phyloP scores from a whole-genome alignment of 2,113 vertebrate species.

The Ramphastos sulfuratus region DNA sequence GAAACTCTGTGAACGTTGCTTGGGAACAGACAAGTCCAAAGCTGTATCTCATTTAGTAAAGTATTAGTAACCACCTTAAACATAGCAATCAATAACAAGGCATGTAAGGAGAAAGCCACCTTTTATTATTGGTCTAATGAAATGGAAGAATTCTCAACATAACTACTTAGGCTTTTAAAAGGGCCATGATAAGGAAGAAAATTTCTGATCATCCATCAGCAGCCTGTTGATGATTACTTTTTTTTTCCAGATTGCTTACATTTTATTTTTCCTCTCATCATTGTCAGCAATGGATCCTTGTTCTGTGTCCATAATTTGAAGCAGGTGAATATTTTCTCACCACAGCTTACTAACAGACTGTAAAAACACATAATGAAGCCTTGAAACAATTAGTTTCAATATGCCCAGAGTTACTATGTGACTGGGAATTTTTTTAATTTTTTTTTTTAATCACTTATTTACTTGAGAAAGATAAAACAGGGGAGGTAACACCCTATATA shows the following conservation, averaged over 20 bases:
- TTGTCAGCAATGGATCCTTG: not conserved
- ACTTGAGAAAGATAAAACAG: not conserved
- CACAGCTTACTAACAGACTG: not conserved
- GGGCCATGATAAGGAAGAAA: not conserved
- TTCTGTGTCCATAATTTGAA: not conserved
- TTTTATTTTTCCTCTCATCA: not conserved
- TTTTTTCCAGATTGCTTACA: not conserved
- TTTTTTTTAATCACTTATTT: not conserved
- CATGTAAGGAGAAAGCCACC: rapidly evolving
- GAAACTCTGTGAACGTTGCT: rapidly evolving
- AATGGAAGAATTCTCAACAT: not conserved
- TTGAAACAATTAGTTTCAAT: not conserved
- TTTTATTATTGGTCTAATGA: not conserved
- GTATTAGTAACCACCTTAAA: not conserved
- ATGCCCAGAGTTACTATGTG: not conserved
- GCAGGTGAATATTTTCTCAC: not conserved
- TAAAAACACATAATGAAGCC: not conserved
- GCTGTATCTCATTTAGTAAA: not conserved
- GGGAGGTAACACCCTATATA: not conserved
- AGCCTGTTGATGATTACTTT: not conserved
- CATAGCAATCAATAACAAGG: not conserved
- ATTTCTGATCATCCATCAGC: not conserved
- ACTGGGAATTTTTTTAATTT: not conserved
- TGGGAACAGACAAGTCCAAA: not conserved
- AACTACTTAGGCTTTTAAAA: not conserved